Percentiles rank a stretch among this genome's conserved stretches.
These are phyloP conservation scores for Danaus plexippus DNA, from an alignment of 1,140 invertebrate genomes.

Conservation along the genomic window DNA sequence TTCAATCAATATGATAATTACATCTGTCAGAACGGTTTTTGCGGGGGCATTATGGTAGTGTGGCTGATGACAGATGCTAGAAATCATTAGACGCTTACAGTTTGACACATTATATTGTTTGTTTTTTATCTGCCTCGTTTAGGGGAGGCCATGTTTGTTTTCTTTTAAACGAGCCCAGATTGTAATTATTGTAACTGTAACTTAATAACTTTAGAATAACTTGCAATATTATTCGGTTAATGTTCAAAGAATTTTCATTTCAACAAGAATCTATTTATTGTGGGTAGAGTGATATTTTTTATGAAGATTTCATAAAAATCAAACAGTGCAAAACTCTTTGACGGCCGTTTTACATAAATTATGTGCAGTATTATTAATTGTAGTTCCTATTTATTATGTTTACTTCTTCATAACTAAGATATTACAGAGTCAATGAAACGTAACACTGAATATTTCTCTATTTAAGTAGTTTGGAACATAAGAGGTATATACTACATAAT, in stretches of 20 bases:
- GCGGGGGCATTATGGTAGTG: constrained; percentile 25
- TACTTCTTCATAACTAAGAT: constrained; percentile 23
- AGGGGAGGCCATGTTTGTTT: constrained; percentile 7
- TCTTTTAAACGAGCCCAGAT: background rate
- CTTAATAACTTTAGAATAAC: background rate
- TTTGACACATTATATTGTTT: constrained; percentile 17
- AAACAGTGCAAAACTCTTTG: too few relatives aligned
- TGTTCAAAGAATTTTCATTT: too few relatives aligned
- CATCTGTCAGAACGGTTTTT: constrained; percentile 10
- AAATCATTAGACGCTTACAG: constrained; percentile 27
- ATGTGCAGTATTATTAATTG: constrained; percentile 1
- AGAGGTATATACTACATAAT: too few relatives aligned
- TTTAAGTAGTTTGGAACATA: too few relatives aligned
- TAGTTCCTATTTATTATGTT: constrained; percentile 27
- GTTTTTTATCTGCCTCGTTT: constrained; percentile 7
- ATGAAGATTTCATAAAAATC: too few relatives aligned
- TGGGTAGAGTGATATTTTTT: background rate
- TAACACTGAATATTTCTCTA: constrained; percentile 13
- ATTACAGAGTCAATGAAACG: constrained; percentile 31
- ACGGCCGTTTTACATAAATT: too few relatives aligned
- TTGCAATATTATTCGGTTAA: constrained; percentile 1
- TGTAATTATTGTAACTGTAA: too few relatives aligned
- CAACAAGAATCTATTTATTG: too few relatives aligned
- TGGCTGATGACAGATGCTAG: constrained; percentile 31
- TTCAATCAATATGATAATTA: constrained; percentile 16